Percentiles rank a stretch among this genome's conserved stretches.
phyloP scores from a whole-genome alignment of 2,888 invertebrate genomes.

The Lamproptera curius region DNA sequence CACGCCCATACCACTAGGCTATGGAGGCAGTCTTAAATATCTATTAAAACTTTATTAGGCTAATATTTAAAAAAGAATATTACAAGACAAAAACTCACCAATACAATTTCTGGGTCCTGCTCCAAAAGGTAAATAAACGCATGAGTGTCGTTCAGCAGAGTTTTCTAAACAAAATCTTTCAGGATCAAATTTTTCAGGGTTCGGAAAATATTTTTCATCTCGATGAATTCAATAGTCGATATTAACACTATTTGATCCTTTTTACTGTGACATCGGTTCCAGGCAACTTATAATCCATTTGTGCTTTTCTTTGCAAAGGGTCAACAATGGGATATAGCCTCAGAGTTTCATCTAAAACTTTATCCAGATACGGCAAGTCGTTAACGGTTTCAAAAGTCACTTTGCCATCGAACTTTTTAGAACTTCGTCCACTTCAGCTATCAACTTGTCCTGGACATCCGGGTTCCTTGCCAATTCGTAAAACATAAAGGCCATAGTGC shows the following conservation, averaged over 20 bases:
- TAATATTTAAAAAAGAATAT: too few relatives aligned
- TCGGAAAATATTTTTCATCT: constrained; percentile 53
- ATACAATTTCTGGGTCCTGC: constrained; percentile 61
- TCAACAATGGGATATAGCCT: constrained; percentile 63
- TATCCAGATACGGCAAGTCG: constrained; percentile 50
- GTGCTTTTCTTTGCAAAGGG: constrained; percentile 46
- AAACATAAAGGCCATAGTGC: constrained; percentile 48
- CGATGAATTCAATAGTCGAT: constrained; percentile 50
- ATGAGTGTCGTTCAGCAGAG: constrained; percentile 39
- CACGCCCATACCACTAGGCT: too few relatives aligned
- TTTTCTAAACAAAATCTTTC: constrained; percentile 55
- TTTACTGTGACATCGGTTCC: constrained; percentile 45
- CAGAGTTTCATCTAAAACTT: constrained; percentile 41
- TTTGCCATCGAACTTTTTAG: constrained; percentile 40
- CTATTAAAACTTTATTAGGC: too few relatives aligned
- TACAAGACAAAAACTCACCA: constrained; percentile 49
- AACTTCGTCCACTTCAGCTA: constrained; percentile 29
- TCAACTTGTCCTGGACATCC: constrained; percentile 46
- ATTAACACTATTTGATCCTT: constrained; percentile 45
- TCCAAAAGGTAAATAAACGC: constrained; percentile 58
- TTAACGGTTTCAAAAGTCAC: constrained; percentile 51
- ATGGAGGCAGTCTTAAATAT: too few relatives aligned
- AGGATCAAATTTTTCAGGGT: constrained; percentile 65
- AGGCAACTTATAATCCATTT: constrained; percentile 45
- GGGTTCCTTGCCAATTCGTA: constrained; percentile 51